Percentiles rank a stretch among this genome's conserved stretches.
Conservation (phyloP, 2,888 invertebrate genomes). For the Napeogenes sylphis region DNA sequence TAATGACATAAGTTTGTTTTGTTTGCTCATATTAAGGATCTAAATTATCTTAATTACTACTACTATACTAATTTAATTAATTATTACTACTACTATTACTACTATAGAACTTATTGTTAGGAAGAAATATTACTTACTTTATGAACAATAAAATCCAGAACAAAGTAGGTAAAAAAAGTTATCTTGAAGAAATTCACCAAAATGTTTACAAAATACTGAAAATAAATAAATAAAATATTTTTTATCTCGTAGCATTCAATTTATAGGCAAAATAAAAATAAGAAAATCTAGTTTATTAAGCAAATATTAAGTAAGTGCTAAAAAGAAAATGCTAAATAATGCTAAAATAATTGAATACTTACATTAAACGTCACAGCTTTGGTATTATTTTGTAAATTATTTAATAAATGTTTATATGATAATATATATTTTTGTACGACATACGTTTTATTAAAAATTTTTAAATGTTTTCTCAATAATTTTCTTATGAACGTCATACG, state of each 20-base stretch:
- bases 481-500: neutral
- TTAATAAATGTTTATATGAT: conserved; percentile 4
- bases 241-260: too few species aligned
- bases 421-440: neutral
- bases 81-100: too few species aligned
- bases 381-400: neutral
- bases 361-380: neutral
- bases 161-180: neutral
- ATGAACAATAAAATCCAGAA: neutral
- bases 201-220: neutral
- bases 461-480: conserved; percentile 3
- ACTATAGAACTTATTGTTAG: neutral
- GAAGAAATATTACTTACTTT: neutral
- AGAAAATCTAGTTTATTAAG: neutral
- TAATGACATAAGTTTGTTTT: too few species aligned
- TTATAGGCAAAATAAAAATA: too few species aligned
- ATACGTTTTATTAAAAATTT: neutral
- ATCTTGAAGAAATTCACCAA: neutral
- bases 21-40: too few species aligned
- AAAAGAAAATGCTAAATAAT: neutral
- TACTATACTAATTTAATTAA: too few species aligned
- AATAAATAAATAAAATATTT: neutral
- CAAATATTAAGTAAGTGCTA: too few species aligned
- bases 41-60: too few species aligned
- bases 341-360: neutral